Evolutionary conservation across 35 echinoderm and acorn worm species (phyloP).

Genomic region (Chiridota heheva): DNA sequence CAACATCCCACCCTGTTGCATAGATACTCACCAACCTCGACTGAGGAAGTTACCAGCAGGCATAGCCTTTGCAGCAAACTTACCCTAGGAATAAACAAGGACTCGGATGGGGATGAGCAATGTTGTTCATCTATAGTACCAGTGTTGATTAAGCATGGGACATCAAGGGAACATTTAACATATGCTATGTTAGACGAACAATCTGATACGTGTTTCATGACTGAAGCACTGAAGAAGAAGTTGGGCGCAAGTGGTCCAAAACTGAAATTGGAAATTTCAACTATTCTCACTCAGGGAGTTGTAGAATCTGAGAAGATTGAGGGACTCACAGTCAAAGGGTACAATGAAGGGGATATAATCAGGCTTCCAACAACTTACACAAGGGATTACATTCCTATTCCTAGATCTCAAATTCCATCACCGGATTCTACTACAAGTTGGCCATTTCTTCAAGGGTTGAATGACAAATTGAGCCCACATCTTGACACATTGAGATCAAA

Average conservation of each 20-base stretch:
- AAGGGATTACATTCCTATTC: conserved; percentile 51
- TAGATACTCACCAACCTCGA: neutral
- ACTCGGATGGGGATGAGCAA: too few species aligned
- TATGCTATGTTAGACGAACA: conserved; percentile 30
- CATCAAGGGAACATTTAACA: neutral
- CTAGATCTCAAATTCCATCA: conserved; percentile 53
- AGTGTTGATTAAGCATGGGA: neutral
- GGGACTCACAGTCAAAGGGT: conserved; percentile 39
- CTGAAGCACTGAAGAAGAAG: conserved; percentile 7
- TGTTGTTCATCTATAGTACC: conserved; percentile 8
- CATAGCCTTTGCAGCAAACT: too few species aligned
- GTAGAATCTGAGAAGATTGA: conserved; percentile 29
- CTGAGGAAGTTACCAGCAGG: too few species aligned
- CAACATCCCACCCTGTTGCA: conserved; percentile 61
- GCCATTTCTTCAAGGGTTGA: conserved; percentile 43
- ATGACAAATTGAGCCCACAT: conserved; percentile 17
- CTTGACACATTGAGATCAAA: conserved; percentile 14
- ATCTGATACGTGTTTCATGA: conserved; percentile 24
- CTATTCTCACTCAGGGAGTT: conserved; percentile 26
- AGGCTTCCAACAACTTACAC: conserved; percentile 46
- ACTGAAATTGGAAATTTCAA: conserved; percentile 33
- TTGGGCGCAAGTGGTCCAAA: conserved; percentile 12
- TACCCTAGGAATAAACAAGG: too few species aligned
- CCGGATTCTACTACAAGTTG: conserved; percentile 35
- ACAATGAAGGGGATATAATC: conserved; percentile 30